Evolutionary conservation across 1,140 invertebrate species (phyloP).

Genomic region (Leptopilina boulardi): DNA sequence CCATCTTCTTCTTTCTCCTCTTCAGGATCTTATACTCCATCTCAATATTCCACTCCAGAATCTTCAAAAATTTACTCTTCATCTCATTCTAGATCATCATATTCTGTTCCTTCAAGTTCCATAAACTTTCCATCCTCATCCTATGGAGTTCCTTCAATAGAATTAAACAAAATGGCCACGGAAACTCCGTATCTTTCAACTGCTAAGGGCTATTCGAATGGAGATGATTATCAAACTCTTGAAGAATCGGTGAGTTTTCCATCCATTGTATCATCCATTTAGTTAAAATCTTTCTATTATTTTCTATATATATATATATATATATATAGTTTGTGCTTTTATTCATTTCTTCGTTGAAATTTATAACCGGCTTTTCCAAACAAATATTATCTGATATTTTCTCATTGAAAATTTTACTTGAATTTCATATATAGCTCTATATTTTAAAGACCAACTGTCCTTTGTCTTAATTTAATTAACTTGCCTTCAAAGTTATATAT

Average conservation of each 20-base stretch:
- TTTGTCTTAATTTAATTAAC: conserved; percentile 13
- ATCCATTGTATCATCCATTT: neutral
- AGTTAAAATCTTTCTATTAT: neutral
- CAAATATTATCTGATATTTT: conserved; percentile 7
- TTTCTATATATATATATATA: too few relatives aligned
- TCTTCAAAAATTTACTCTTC: neutral
- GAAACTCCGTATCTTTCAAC: neutral
- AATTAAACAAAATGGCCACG: neutral
- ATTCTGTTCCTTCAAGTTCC: neutral
- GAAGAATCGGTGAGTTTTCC: conserved; percentile 6
- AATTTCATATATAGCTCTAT: neutral
- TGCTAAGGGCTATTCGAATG: neutral
- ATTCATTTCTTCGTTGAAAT: neutral
- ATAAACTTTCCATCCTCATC: neutral
- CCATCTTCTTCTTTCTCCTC: neutral
- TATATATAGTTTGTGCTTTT: too few relatives aligned
- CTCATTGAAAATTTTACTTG: neutral
- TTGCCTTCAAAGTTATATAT: neutral
- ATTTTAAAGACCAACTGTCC: neutral
- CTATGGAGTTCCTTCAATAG: conserved; percentile 14
- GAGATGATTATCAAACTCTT: neutral
- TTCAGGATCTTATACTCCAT: neutral
- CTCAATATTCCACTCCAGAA: neutral
- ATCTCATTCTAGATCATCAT: neutral
- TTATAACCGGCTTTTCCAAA: neutral